These are phyloP conservation scores for Dendrophyllia cribrosa DNA, from an alignment of 64 coral and sea anemone species.

Conservation along the genomic window DNA sequence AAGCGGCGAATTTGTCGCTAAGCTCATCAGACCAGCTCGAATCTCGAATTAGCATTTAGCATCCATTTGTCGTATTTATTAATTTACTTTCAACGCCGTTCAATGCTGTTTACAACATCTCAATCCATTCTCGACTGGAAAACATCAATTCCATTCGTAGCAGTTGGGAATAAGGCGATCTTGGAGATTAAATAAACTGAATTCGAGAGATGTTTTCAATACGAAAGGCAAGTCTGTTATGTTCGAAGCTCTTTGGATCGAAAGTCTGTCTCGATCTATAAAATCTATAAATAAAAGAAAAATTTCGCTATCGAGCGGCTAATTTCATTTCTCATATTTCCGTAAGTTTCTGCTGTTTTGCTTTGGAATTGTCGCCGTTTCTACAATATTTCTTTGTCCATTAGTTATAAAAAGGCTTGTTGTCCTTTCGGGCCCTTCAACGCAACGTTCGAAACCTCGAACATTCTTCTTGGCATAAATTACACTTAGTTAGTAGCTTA, in stretches of 20 bases:
- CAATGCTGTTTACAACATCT: slow-evolving; percentile 3
- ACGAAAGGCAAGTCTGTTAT: neutral
- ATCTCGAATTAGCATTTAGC: slow-evolving; percentile 22
- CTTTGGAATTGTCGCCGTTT: too few species aligned
- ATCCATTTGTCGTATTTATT: slow-evolving; percentile 5
- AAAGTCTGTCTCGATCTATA: neutral
- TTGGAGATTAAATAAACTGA: neutral
- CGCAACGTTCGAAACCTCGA: too few species aligned
- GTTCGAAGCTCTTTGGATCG: neutral
- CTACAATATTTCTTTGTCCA: too few species aligned
- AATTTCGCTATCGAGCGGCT: neutral
- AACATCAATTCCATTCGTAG: neutral
- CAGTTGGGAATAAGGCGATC: neutral
- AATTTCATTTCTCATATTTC: neutral
- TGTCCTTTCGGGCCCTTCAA: too few species aligned
- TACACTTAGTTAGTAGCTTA: too few species aligned
- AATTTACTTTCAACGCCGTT: neutral
- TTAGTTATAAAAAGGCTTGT: too few species aligned
- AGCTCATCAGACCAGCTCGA: slow-evolving; percentile 5
- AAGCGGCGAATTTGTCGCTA: neutral
- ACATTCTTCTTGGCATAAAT: too few species aligned
- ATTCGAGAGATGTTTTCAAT: neutral
- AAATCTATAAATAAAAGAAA: neutral
- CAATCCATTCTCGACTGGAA: neutral
- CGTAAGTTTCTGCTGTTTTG: neutral